phyloP scores from a whole-genome alignment of 2,113 vertebrate genomes.

The Labeo rohita region DNA sequence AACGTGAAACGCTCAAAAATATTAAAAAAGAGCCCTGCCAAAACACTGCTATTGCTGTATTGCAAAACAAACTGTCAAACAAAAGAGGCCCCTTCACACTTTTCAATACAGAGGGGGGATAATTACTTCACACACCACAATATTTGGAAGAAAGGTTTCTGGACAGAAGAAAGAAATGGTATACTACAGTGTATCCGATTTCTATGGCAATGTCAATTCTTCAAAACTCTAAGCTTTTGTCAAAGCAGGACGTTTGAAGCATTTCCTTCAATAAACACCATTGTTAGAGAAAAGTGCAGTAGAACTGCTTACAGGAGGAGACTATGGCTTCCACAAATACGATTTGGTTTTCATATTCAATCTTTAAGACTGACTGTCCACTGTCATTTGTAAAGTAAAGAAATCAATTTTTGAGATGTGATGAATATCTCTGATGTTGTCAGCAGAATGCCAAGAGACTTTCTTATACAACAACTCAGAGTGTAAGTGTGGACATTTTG shows the following conservation, averaged over 20 bases:
- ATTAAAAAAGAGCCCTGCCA: background rate
- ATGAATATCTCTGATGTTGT: background rate
- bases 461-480: background rate
- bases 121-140: background rate
- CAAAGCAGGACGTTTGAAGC: constrained; percentile 11
- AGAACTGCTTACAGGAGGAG: background rate
- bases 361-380: constrained; percentile 11
- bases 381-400: background rate
- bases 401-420: background rate
- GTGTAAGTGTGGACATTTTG: background rate
- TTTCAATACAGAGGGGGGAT: background rate
- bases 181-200: background rate
- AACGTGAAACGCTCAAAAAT: background rate
- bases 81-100: background rate
- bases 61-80: background rate
- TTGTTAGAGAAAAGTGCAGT: background rate
- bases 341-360: background rate
- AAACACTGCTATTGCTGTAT: background rate
- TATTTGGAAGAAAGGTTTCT: background rate
- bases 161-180: constrained; percentile 1
- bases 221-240: background rate
- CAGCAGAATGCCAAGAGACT: constrained; percentile 4
- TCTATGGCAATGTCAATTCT: background rate
- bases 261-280: background rate
- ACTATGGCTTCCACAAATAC: background rate